Percentiles rank a stretch among this genome's conserved stretches.
These are phyloP conservation scores for Armadillidium nasatum DNA, from an alignment of 1,140 invertebrate genomes.

Conservation along the genomic window DNA sequence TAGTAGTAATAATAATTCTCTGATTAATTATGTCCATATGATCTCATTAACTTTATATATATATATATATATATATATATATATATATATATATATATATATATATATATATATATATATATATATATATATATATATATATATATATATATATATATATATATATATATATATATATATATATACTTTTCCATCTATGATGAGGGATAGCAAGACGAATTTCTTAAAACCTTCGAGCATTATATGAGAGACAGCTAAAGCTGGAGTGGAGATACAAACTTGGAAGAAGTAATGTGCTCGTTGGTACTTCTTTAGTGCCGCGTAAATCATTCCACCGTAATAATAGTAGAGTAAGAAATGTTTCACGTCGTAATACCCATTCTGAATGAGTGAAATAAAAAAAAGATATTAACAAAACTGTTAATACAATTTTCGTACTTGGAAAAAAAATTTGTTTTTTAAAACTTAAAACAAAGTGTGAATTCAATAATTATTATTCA, in stretches of 20 bases:
- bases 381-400: neutral
- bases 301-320: slow-evolving; percentile 38
- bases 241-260: slow-evolving; percentile 41
- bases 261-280: slow-evolving; percentile 41
- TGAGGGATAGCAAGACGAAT: slow-evolving; percentile 21
- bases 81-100: too few species aligned
- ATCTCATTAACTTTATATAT: neutral
- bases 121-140: too few species aligned
- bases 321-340: slow-evolving; percentile 68
- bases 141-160: too few species aligned
- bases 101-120: too few species aligned
- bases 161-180: too few species aligned
- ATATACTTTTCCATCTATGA: slow-evolving; percentile 43
- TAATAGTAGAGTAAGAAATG: slow-evolving; percentile 93
- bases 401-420: too few species aligned
- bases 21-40: neutral
- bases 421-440: too few species aligned
- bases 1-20: neutral
- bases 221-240: slow-evolving; percentile 29
- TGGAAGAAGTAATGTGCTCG: slow-evolving; percentile 41
- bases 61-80: too few species aligned
- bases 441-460: too few species aligned
- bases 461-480: too few species aligned
- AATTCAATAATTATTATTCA: too few species aligned
- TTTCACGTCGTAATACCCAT: slow-evolving; percentile 63